Conservation (phyloP, 1,140 invertebrate genomes). For the Papilio dardanus region DNA sequence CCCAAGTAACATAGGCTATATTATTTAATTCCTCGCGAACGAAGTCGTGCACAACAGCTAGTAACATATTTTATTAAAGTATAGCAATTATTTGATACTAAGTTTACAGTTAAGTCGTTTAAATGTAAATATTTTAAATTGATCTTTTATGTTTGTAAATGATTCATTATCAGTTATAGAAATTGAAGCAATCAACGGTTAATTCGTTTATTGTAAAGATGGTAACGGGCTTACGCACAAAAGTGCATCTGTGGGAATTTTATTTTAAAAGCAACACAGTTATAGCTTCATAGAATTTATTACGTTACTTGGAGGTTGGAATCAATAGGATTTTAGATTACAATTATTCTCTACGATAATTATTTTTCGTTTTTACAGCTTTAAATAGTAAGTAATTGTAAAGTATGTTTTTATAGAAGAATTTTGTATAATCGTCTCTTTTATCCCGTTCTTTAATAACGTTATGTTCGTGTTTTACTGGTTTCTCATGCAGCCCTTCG, state of each 20-base stretch:
- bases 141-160: background rate
- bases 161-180: background rate
- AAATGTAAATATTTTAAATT: background rate
- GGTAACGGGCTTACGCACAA: background rate
- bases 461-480: too few species aligned
- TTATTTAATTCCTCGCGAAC: too few species aligned
- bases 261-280: background rate
- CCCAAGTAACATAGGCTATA: too few species aligned
- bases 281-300: conserved; percentile 9
- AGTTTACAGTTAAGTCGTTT: background rate
- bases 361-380: background rate
- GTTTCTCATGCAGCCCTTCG: too few species aligned
- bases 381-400: background rate
- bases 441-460: too few species aligned
- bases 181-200: conserved; percentile 6
- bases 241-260: conserved; percentile 8
- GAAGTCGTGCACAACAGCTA: too few species aligned
- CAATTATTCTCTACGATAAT: background rate
- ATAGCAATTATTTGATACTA: background rate
- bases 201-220: background rate
- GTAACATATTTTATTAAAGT: too few species aligned
- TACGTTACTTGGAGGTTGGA: background rate
- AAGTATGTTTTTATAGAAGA: background rate
- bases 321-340: background rate
- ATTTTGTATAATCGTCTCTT: background rate